Evolutionary conservation across 2,888 invertebrate species (phyloP).

Genomic region (Mythimna impura): DNA sequence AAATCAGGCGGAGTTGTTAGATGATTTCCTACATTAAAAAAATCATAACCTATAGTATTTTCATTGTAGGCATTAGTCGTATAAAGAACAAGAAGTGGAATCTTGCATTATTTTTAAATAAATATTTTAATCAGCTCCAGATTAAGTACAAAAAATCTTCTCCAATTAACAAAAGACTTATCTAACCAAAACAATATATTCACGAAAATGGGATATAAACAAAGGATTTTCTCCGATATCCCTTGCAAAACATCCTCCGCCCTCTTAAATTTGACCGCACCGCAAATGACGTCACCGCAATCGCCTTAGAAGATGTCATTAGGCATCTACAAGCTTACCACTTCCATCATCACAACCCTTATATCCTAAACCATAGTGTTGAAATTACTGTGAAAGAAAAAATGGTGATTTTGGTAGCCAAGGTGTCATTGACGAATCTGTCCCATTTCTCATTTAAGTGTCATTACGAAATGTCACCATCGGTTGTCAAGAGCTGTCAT

Average conservation of each 20-base stretch:
- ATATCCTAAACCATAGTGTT: constrained; percentile 12
- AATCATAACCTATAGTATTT: too few relatives aligned
- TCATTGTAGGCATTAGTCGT: too few relatives aligned
- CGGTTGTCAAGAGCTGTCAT: constrained; percentile 40
- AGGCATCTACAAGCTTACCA: constrained; percentile 46
- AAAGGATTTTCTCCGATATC: constrained; percentile 28
- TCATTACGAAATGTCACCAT: constrained; percentile 68
- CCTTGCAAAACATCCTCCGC: constrained; percentile 41
- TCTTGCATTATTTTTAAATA: neutral
- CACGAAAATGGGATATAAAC: constrained; percentile 2
- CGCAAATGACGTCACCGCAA: constrained; percentile 72
- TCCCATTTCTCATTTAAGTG: constrained; percentile 74
- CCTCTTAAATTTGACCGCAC: constrained; percentile 57
- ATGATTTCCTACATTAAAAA: too few relatives aligned
- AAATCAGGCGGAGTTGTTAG: too few relatives aligned
- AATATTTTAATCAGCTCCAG: neutral
- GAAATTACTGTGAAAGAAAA: constrained; percentile 8
- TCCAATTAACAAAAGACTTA: neutral
- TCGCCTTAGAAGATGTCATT: constrained; percentile 72
- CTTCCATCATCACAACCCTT: constrained; percentile 17
- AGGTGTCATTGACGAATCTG: constrained; percentile 76
- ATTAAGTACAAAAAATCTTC: neutral
- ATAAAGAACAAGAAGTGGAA: too few relatives aligned
- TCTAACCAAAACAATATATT: neutral
- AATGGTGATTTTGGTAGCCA: neutral